phyloP scores from a whole-genome alignment of 2,797 vertebrate species.

The Tachyglossus aculeatus region DNA sequence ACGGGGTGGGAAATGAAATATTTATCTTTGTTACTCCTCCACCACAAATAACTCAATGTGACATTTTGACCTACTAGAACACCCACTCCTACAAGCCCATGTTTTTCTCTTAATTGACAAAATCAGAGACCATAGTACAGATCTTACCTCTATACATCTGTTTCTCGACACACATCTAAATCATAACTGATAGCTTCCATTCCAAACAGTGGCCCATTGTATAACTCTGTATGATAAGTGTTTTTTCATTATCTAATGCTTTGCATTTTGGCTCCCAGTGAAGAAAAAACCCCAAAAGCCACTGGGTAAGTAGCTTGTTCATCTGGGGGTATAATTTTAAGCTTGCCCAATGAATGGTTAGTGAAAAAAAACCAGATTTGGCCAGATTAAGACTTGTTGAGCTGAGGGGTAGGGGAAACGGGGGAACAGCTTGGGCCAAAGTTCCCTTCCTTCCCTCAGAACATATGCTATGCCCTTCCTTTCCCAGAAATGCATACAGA shows the following conservation, averaged over 20 bases:
- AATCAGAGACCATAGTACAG: conserved; percentile 20
- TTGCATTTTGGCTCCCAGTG: conserved; percentile 8
- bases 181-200: conserved; percentile 9
- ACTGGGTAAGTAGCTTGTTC: background rate
- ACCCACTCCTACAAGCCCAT: conserved; percentile 15
- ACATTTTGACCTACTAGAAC: background rate
- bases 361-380: too few species aligned
- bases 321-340: too few species aligned
- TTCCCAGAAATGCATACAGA: too few species aligned
- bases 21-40: background rate
- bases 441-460: too few species aligned
- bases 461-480: too few species aligned
- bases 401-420: too few species aligned
- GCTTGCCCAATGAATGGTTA: too few species aligned
- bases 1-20: too few species aligned
- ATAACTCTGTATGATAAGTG: conserved; percentile 11
- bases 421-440: too few species aligned
- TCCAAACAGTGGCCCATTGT: conserved; percentile 51
- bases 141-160: conserved; percentile 29
- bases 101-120: conserved; percentile 37
- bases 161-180: conserved; percentile 23
- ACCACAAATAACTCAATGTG: background rate
- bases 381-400: too few species aligned
- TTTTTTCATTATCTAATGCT: background rate
- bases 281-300: background rate